These are phyloP conservation scores for Portunus trituberculatus DNA, from an alignment of 1,140 invertebrate genomes.

Conservation along the genomic window DNA sequence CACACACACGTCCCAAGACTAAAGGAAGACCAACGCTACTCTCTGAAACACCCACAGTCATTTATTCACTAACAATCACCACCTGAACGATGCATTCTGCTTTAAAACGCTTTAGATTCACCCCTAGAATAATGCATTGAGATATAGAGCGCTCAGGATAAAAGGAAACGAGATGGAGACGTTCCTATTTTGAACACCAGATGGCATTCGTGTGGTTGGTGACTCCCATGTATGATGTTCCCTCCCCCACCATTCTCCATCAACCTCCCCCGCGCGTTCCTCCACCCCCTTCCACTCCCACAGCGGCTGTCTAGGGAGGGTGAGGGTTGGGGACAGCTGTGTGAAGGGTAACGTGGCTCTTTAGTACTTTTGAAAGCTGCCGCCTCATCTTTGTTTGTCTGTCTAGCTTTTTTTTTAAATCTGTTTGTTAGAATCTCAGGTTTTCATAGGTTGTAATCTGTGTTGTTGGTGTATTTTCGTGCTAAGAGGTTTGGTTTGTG, in stretches of 20 bases:
- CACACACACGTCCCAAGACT: neutral
- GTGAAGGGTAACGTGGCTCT: neutral
- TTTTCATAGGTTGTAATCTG: neutral
- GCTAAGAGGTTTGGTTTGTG: neutral
- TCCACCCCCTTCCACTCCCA: neutral
- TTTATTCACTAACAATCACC: neutral
- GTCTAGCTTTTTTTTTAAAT: neutral
- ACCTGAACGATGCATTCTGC: constrained; percentile 6
- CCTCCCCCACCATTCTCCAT: neutral
- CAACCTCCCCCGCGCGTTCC: neutral
- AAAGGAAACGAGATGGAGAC: neutral
- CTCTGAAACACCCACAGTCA: neutral
- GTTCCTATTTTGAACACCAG: neutral
- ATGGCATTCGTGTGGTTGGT: neutral
- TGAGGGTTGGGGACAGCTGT: neutral
- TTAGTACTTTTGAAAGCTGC: neutral
- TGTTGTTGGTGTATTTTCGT: too few species aligned
- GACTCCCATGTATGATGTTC: neutral
- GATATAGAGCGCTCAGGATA: neutral
- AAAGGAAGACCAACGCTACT: neutral
- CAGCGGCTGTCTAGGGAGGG: neutral
- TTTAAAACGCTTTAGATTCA: constrained; percentile 12
- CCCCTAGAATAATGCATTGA: neutral
- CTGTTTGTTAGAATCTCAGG: neutral
- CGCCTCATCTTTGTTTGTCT: neutral